These are phyloP conservation scores for Myotis myotis DNA, from an alignment of 2,797 vertebrate genomes.

Conservation along the genomic window DNA sequence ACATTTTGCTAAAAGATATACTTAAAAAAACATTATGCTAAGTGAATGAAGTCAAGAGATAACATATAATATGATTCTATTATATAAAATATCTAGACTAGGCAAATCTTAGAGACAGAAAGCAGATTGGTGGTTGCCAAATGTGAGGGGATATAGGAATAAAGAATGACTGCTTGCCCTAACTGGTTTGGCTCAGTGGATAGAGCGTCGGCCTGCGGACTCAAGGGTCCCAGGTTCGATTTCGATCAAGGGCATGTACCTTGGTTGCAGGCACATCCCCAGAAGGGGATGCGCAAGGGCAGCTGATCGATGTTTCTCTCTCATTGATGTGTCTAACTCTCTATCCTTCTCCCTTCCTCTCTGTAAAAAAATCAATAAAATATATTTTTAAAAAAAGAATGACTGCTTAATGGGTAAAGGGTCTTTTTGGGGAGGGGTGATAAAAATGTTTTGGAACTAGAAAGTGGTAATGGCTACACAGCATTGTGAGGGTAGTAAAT, in stretches of 20 bases:
- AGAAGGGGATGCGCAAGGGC: too few relatives aligned
- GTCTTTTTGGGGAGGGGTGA: background rate
- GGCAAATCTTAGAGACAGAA: slow-evolving; percentile 13
- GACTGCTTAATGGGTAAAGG: background rate
- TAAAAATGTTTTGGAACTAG: background rate
- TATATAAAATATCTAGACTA: background rate
- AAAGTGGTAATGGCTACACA: background rate
- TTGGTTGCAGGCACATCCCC: too few relatives aligned
- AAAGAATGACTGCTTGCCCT: background rate
- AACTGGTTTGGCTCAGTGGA: too few relatives aligned
- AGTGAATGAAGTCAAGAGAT: background rate
- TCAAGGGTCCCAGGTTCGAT: too few relatives aligned
- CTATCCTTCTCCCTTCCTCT: too few relatives aligned
- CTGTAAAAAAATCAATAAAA: too few relatives aligned
- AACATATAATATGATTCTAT: background rate
- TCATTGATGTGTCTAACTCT: too few relatives aligned
- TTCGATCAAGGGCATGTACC: too few relatives aligned
- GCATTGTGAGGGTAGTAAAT: background rate
- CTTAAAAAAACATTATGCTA: background rate
- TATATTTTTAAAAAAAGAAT: background rate
- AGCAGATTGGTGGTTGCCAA: background rate
- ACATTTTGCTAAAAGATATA: background rate
- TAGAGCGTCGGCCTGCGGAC: too few relatives aligned
- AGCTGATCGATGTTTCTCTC: too few relatives aligned
- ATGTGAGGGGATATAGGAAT: background rate